Conservation (phyloP, 1,140 invertebrate genomes). For the Danaus plexippus region DNA sequence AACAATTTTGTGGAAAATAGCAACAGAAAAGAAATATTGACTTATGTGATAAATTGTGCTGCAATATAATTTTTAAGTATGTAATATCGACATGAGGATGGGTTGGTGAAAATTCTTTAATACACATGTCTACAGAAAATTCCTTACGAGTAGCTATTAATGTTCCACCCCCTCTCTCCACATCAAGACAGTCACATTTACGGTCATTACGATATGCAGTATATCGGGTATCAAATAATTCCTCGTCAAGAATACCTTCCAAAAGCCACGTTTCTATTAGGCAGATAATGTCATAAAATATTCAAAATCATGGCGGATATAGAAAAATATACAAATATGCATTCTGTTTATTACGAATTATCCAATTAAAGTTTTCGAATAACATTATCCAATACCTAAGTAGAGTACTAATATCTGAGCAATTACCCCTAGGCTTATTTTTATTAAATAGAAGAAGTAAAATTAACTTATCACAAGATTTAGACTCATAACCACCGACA, state of each 20-base stretch:
- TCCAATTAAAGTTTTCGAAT: conserved; percentile 6
- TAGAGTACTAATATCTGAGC: conserved; percentile 3
- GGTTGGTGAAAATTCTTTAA: conserved; percentile 7
- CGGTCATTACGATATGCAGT: conserved; percentile 5
- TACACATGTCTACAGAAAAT: conserved; percentile 1
- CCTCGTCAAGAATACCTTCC: conserved; percentile 7
- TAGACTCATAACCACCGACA: conserved; percentile 5
- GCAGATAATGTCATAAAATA: conserved; percentile 4
- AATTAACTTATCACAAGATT: conserved; percentile 5
- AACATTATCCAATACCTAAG: conserved; percentile 6
- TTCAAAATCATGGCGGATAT: conserved; percentile 12
- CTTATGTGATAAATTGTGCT: conserved; percentile 8
- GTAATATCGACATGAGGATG: conserved; percentile 5
- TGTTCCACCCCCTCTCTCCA: conserved; percentile 5
- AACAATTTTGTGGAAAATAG: conserved; percentile 8
- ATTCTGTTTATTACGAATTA: conserved; percentile 8
- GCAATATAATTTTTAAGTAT: conserved; percentile 12
- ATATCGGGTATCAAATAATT: conserved; percentile 8
- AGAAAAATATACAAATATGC: conserved; percentile 12
- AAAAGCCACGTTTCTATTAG: conserved; percentile 6
- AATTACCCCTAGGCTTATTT: conserved; percentile 3
- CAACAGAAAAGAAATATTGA: conserved; percentile 3
- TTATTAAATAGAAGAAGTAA: conserved; percentile 9
- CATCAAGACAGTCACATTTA: conserved; percentile 6
- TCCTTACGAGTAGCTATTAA: too few species aligned